Conservation (phyloP, 2,113 vertebrate genomes). For the Thryonomys swinderianus region DNA sequence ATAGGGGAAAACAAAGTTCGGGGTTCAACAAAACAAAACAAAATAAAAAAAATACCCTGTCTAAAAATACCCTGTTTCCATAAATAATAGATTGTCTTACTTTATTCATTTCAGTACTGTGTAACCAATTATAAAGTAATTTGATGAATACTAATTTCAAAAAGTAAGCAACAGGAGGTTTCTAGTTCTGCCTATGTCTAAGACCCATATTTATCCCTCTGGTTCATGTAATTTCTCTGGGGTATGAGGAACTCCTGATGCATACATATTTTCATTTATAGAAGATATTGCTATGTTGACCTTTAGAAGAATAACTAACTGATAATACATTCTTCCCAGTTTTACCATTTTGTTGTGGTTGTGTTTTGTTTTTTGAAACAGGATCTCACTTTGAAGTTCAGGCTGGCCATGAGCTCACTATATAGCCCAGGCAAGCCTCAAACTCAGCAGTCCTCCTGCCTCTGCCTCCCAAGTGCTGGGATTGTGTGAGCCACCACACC, state of each 20-base stretch:
- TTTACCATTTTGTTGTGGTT: constrained; percentile 41
- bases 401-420: too few species aligned
- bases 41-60: not conserved
- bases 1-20: not conserved
- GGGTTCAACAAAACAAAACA: not conserved
- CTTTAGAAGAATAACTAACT: constrained; percentile 23
- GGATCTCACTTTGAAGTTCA: too few species aligned
- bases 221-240: not conserved
- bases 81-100: constrained; percentile 34
- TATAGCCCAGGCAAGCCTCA: too few species aligned
- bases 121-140: not conserved
- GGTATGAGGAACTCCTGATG: not conserved
- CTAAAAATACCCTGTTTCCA: not conserved
- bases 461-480: too few species aligned
- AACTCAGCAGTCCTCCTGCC: too few species aligned
- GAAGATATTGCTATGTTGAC: constrained; percentile 34
- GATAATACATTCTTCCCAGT: not conserved
- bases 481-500: too few species aligned
- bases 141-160: constrained; percentile 14
- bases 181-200: constrained; percentile 8
- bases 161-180: not conserved
- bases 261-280: not conserved
- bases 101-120: not conserved
- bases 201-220: not conserved
- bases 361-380: too few species aligned